phyloP scores from a whole-genome alignment of 64 coral and sea anemone genomes.

The Acropora yongei region DNA sequence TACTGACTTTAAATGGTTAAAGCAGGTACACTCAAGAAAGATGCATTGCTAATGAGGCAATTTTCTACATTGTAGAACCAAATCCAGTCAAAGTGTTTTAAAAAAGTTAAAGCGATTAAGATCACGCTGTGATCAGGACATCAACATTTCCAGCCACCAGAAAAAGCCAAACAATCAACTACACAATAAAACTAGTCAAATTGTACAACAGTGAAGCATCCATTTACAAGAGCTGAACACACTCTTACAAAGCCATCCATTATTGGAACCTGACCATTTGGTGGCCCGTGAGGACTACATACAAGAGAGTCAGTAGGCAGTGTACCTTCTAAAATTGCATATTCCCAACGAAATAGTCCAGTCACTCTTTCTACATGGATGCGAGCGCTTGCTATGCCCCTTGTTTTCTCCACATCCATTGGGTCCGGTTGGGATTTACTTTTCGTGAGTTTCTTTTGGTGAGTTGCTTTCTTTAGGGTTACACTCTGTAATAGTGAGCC shows the following conservation, averaged over 20 bases:
- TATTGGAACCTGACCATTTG: background rate
- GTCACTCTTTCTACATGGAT: background rate
- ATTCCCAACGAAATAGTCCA: background rate
- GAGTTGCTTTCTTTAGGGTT: slow-evolving; percentile 6
- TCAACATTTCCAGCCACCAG: no score
- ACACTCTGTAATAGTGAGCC: slow-evolving; percentile 45
- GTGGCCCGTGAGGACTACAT: slow-evolving; percentile 25
- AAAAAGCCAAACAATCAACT: no score
- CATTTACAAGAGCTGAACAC: background rate
- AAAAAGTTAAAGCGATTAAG: no score
- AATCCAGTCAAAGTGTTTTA: no score
- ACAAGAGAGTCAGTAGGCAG: slow-evolving; percentile 6
- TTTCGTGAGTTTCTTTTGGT: no score
- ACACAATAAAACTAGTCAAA: background rate
- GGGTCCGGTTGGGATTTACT: slow-evolving; percentile 13
- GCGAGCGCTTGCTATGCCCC: background rate
- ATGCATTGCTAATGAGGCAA: no score
- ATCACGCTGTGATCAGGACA: no score
- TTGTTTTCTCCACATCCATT: background rate
- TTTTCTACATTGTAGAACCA: no score
- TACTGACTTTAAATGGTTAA: no score
- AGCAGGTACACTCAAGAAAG: no score
- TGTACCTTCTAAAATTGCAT: background rate
- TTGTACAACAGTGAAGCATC: background rate
- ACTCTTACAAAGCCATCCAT: slow-evolving; percentile 26